Evolutionary conservation across 2,113 vertebrate genomes (phyloP), one percentile per base, ranked within the genome.

Genomic region (Zosterops japonicus): DNA sequence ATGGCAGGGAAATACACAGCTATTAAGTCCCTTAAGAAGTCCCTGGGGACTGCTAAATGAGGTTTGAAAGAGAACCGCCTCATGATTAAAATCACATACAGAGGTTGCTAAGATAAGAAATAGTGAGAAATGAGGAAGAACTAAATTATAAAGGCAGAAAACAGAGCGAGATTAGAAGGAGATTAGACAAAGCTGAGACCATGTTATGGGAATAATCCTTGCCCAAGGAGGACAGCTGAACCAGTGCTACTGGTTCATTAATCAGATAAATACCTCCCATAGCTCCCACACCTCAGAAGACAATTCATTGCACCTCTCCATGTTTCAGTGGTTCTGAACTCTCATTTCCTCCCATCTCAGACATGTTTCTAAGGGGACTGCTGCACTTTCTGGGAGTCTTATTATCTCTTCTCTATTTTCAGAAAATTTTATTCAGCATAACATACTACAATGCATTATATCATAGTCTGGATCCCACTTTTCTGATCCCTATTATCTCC

Each of bases 201-300:
- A 67, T 23, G 15, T 39, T 36, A 70, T 1, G 5, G 42, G 23
- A 86, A 69, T 49, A 60, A 64, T 36, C 36, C 16, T 35, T 57
- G 17, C 22, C 29, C 35, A 41, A 56, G 41, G 15, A 69, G 15
- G 44, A 64, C 44, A 88, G 90, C 10, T 18, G 31, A 95, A 95
- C 95, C 88, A 79, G 90, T 27, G 57, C 36, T 46, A 87, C 90
- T 36, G 42, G 85, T 93, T 95, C 63, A 64, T 67, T 68, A 87
- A 68, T 60, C 22, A 90, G 56, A 76, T 57, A 19, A 89, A 90
- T 28, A 83, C 14, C 35, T 64, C 65, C 57, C 82, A 55, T 8
- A 83, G 50, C 71, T 92, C 84, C 68, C 86, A 81, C 46, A 75
- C 41, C 82, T 75, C 35, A 19, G 31, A 28, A 25, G 6, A 28